Conservation (phyloP, 2,113 vertebrate species). For the Donacobius atricapilla region DNA sequence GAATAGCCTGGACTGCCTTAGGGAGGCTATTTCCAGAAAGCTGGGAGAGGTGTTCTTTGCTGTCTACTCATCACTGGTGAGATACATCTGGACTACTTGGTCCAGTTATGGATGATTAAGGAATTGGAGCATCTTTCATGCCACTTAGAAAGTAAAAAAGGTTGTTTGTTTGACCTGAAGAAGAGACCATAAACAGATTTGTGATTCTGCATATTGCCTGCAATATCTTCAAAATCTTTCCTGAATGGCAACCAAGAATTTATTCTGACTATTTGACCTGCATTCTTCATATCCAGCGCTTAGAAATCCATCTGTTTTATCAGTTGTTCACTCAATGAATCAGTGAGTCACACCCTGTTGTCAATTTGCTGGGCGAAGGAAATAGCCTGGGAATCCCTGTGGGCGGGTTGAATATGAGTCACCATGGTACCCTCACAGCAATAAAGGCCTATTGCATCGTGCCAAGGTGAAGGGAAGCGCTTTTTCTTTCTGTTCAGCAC, state of each 20-base stretch:
- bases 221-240: not conserved
- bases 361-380: not conserved
- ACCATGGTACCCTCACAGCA: not conserved
- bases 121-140: not conserved
- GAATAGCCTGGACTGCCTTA: not conserved
- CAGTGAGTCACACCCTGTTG: not conserved
- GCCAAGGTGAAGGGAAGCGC: not conserved
- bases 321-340: not conserved
- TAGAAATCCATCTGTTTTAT: not conserved
- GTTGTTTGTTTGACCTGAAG: not conserved
- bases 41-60: not conserved
- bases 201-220: not conserved
- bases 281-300: not conserved
- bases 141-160: not conserved
- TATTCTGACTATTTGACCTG: not conserved
- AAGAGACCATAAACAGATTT: not conserved
- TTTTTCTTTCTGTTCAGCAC: not conserved
- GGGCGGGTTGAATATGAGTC: not conserved
- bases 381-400: not conserved
- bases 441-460: not conserved
- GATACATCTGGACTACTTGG: not conserved
- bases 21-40: not conserved
- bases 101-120: not conserved
- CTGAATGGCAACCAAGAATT: not conserved
- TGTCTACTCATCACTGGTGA: not conserved